Evolutionary conservation across 2,113 vertebrate species (phyloP).

Genomic region (Benthochromis sp.): DNA sequence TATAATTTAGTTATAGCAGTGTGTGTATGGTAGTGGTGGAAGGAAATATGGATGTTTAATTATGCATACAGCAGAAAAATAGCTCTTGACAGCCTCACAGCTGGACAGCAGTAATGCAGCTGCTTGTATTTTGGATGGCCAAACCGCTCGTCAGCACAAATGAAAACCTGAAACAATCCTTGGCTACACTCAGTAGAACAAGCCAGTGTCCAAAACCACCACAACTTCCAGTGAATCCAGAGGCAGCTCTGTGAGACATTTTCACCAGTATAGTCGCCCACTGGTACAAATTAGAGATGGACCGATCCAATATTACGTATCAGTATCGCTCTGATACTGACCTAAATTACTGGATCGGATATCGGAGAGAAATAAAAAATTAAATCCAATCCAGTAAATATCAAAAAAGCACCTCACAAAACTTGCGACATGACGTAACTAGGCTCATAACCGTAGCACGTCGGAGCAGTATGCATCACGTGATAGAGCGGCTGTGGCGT

Average conservation of each 20-base stretch:
- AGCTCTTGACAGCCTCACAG: conserved; percentile 30
- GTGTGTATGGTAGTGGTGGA: not conserved
- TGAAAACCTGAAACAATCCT: conserved; percentile 5
- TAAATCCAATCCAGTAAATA: too few species aligned
- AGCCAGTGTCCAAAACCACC: not conserved
- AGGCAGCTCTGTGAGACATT: not conserved
- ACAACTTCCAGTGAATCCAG: not conserved
- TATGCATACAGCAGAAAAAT: conserved; percentile 37
- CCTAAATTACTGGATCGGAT: too few species aligned
- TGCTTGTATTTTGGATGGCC: not conserved
- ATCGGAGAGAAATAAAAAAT: too few species aligned
- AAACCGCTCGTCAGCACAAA: not conserved
- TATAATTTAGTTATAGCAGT: not conserved
- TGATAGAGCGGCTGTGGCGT: too few species aligned
- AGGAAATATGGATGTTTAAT: not conserved
- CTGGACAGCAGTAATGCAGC: conserved; percentile 29
- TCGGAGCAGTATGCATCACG: too few species aligned
- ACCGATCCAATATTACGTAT: too few species aligned
- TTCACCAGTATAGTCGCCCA: not conserved
- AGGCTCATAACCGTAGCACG: too few species aligned
- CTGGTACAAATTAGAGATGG: not conserved
- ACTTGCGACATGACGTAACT: too few species aligned
- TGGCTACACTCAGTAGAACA: not conserved
- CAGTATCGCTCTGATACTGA: too few species aligned
- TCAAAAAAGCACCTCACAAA: too few species aligned